Conservation (phyloP, 2,888 invertebrate species). For the Phymatocera aterrima region DNA sequence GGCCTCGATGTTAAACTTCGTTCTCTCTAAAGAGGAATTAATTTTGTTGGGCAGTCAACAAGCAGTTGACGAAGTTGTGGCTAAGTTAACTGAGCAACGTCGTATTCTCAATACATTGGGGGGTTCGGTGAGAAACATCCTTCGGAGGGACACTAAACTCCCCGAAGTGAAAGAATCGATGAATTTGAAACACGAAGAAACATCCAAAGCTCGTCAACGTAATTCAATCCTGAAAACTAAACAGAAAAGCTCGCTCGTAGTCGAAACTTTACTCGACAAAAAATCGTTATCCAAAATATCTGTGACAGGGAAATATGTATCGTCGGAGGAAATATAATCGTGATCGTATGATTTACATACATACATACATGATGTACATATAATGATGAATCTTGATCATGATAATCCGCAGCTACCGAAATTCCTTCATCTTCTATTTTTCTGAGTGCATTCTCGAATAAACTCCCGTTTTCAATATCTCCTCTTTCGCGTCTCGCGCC, state of each 20-base stretch:
- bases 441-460: too few relatives aligned
- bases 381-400: too few relatives aligned
- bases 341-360: too few relatives aligned
- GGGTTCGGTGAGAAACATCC: not conserved
- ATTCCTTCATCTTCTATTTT: too few relatives aligned
- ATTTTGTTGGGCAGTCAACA: slow-evolving; percentile 51
- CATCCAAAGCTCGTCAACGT: not conserved
- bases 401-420: too few relatives aligned
- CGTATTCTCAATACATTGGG: not conserved
- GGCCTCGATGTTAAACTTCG: slow-evolving; percentile 48
- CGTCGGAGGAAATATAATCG: not conserved
- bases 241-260: not conserved
- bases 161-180: slow-evolving; percentile 7
- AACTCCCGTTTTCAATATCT: too few relatives aligned
- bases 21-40: slow-evolving; percentile 50
- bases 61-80: slow-evolving; percentile 50
- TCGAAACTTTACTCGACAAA: not conserved
- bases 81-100: slow-evolving; percentile 21
- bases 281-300: not conserved
- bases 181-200: not conserved
- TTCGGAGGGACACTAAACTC: slow-evolving; percentile 4
- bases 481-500: too few relatives aligned
- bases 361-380: too few relatives aligned
- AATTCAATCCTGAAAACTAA: not conserved
- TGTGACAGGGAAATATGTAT: not conserved